Evolutionary conservation across 2,888 invertebrate genomes (phyloP).

Genomic region (Amphipyra tragopoginis): DNA sequence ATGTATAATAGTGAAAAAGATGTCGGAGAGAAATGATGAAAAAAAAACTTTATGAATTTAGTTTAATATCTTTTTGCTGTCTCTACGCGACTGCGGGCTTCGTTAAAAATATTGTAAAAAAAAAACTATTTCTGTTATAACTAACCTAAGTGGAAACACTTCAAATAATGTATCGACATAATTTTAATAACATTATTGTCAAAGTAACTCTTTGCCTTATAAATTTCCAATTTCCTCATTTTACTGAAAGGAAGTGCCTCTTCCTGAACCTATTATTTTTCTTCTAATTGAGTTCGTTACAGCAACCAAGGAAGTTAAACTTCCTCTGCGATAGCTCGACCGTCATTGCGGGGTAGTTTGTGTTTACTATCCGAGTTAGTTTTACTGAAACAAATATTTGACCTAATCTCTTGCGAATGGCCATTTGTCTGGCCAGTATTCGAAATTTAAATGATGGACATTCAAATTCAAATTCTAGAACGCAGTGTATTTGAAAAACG

Average conservation of each 20-base stretch:
- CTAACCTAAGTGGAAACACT: neutral
- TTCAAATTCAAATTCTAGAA: neutral
- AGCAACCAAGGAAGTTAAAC: constrained; percentile 24
- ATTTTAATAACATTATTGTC: constrained; percentile 16
- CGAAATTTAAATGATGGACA: neutral
- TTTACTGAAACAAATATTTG: constrained; percentile 22
- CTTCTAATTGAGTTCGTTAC: constrained; percentile 38
- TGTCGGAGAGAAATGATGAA: too few species aligned
- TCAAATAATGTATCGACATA: constrained; percentile 9
- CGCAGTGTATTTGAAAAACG: neutral
- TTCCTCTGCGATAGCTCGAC: constrained; percentile 8
- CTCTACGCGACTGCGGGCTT: too few species aligned
- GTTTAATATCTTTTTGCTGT: too few species aligned
- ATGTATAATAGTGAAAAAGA: too few species aligned
- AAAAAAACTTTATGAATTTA: too few species aligned
- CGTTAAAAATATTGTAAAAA: too few species aligned
- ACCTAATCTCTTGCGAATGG: constrained; percentile 6
- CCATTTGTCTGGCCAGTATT: too few species aligned
- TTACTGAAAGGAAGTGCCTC: constrained; percentile 13
- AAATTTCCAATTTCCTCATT: constrained; percentile 32
- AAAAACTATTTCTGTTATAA: neutral
- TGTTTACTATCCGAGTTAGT: constrained; percentile 17
- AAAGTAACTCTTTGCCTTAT: constrained; percentile 13
- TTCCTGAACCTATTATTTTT: constrained; percentile 33
- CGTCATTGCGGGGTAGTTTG: constrained; percentile 2